Evolutionary conservation across 2,797 vertebrate genomes (phyloP).

Genomic region (Rhabdophis nuchalis): DNA sequence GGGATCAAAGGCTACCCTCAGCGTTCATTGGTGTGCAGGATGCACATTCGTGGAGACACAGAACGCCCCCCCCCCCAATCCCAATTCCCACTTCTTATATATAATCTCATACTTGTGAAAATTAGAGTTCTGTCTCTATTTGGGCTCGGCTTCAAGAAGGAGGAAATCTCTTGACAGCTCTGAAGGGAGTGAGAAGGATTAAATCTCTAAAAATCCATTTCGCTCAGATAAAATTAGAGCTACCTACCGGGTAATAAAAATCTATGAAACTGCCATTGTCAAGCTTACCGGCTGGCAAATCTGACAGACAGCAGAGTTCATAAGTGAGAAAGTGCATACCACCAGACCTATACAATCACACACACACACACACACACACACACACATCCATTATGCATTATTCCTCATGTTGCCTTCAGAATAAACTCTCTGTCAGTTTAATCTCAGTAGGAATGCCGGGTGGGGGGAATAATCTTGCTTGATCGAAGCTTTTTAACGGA

Average conservation of each 20-base stretch:
- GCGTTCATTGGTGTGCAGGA: background rate
- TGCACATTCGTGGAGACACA: background rate
- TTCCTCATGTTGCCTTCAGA: background rate
- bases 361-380: background rate
- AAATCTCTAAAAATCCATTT: slow-evolving; percentile 11
- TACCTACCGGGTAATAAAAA: background rate
- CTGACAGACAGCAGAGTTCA: background rate
- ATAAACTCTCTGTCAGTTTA: background rate
- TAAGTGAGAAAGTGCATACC: background rate
- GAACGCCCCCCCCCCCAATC: too few species aligned
- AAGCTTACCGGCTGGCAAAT: slow-evolving; percentile 1
- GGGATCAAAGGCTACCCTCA: background rate
- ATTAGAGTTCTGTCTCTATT: slow-evolving; percentile 6
- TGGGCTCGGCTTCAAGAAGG: background rate
- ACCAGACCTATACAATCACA: background rate
- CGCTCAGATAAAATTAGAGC: slow-evolving; percentile 26
- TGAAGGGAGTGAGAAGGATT: slow-evolving; percentile 6
- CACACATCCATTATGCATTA: background rate
- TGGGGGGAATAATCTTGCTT: background rate
- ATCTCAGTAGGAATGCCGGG: background rate
- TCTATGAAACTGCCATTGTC: slow-evolving; percentile 9
- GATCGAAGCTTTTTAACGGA: background rate
- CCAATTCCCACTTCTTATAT: background rate
- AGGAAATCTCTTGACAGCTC: slow-evolving; percentile 12
- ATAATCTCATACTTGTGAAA: slow-evolving; percentile 15